These are phyloP conservation scores for Zapus hudsonius DNA, from an alignment of 2,113 vertebrate genomes.

Conservation along the genomic window DNA sequence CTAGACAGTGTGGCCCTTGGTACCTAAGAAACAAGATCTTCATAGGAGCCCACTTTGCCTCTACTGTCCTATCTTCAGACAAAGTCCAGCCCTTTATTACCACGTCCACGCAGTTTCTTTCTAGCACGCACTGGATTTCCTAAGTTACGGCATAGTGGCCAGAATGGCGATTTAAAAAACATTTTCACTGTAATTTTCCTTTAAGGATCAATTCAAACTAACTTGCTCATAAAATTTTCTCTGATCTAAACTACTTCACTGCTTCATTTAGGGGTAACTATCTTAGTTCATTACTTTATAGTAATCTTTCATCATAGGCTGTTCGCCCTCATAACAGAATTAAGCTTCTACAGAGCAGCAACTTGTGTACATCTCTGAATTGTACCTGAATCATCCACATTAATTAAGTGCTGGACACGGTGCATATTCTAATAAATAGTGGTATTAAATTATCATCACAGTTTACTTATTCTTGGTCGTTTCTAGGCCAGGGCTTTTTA, in stretches of 20 bases:
- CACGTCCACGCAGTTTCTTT: not conserved
- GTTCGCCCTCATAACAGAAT: not conserved
- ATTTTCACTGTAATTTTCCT: not conserved
- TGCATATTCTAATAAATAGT: not conserved
- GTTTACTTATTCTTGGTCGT: not conserved
- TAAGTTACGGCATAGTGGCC: not conserved
- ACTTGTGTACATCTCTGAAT: not conserved
- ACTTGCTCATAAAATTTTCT: not conserved
- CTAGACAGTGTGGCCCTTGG: not conserved
- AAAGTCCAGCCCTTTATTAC: not conserved
- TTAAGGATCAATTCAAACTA: constrained; percentile 24
- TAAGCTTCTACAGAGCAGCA: not conserved
- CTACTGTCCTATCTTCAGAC: not conserved
- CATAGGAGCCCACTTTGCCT: not conserved
- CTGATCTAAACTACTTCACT: not conserved
- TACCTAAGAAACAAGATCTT: not conserved
- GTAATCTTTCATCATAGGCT: not conserved
- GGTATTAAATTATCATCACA: not conserved
- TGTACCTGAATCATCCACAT: not conserved
- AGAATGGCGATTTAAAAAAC: not conserved
- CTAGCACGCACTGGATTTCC: not conserved
- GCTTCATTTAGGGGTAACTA: not conserved
- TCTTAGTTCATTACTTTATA: not conserved
- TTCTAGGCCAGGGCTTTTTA: not conserved
- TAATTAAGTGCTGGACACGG: not conserved